A percentile compares a stretch with the other conserved stretches of the same genome.
Conservation (phyloP, 1,140 invertebrate species). For the Hetaerina americana region DNA sequence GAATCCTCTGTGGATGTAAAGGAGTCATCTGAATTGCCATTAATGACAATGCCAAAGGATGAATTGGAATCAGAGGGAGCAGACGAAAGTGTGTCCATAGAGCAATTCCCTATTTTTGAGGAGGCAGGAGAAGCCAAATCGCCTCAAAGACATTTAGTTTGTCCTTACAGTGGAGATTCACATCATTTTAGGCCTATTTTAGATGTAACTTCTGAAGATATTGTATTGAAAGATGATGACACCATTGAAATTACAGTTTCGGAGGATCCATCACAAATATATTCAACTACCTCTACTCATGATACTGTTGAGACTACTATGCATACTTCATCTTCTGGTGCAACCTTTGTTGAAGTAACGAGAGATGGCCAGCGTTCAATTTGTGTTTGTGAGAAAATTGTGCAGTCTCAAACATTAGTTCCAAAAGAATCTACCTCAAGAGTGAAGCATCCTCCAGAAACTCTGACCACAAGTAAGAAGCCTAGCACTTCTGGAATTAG, state of each 20-base stretch:
- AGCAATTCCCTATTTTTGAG: too few species aligned
- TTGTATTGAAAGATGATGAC: slow-evolving; percentile 28
- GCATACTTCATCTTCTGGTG: neutral
- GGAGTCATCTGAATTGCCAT: too few species aligned
- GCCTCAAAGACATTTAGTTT: too few species aligned
- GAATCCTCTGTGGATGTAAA: slow-evolving; percentile 5
- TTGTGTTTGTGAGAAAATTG: slow-evolving; percentile 9
- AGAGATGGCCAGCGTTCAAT: neutral
- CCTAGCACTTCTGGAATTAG: neutral
- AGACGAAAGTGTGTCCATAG: neutral
- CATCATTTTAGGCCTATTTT: neutral
- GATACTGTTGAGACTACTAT: neutral
- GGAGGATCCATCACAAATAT: neutral
- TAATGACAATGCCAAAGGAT: too few species aligned
- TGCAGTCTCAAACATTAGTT: neutral
- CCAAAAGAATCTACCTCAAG: neutral
- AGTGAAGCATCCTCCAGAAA: neutral
- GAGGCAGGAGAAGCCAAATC: too few species aligned
- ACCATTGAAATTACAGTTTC: slow-evolving; percentile 27
- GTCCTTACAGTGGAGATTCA: too few species aligned
- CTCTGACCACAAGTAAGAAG: neutral
- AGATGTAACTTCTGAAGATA: slow-evolving; percentile 20
- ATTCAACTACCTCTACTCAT: neutral
- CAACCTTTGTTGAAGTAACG: slow-evolving; percentile 6
- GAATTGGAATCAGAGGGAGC: neutral